Conservation (phyloP, 2,113 vertebrate genomes). For the Orycteropus afer region DNA sequence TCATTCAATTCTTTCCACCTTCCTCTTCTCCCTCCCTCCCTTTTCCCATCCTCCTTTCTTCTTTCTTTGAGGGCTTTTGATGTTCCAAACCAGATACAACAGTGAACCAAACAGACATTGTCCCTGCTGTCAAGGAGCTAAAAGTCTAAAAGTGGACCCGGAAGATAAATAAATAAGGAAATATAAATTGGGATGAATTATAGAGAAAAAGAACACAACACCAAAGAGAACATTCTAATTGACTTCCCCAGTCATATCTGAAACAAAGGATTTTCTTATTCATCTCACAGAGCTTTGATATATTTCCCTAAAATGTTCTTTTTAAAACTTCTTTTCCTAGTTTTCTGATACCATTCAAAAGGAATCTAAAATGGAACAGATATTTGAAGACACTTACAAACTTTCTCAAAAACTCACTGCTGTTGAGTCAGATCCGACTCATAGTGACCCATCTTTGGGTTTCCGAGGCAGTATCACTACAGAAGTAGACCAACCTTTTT, state of each 20-base stretch:
- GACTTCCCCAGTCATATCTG: not conserved
- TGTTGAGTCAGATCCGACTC: too few species aligned
- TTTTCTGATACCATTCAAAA: constrained; percentile 46
- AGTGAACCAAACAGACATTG: not conserved
- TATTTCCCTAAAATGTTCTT: constrained; percentile 5
- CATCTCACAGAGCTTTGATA: not conserved
- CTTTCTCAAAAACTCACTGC: too few species aligned
- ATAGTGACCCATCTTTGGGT: too few species aligned
- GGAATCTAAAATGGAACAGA: constrained; percentile 43
- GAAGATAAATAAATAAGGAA: not conserved
- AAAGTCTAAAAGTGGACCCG: not conserved
- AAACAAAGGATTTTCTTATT: constrained; percentile 25
- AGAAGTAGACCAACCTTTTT: too few species aligned
- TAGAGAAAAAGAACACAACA: not conserved
- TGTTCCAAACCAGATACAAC: not conserved
- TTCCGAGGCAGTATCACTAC: too few species aligned
- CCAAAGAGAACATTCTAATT: not conserved
- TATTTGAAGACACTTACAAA: not conserved
- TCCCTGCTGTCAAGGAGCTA: not conserved
- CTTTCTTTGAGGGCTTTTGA: not conserved
- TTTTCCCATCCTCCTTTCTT: not conserved
- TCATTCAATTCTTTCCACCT: not conserved
- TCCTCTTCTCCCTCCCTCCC: not conserved
- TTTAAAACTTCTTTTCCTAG: not conserved
- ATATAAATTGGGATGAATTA: not conserved